Evolutionary conservation across 2,113 vertebrate species (phyloP), one percentile per base, ranked within the genome.

Genomic region (Clupea harengus): DNA sequence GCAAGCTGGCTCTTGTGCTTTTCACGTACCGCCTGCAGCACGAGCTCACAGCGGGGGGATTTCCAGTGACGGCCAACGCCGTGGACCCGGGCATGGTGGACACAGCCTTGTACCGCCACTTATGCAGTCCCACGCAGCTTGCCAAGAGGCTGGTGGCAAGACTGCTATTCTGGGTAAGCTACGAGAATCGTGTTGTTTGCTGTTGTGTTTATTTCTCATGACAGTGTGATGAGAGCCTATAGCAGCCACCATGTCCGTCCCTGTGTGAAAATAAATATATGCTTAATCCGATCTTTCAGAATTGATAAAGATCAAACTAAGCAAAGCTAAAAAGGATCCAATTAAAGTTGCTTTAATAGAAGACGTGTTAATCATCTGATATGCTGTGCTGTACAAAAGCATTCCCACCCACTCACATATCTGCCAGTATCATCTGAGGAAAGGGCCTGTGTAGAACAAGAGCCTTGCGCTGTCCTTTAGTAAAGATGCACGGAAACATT

Each of bases 21-120:
- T 99, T 97, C 90, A 94, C 95, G 64, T 96, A 96, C 91, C 94
- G 88, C 83, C 95, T 98, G 78, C 96, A 98, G 89, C 92, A 92
- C 87, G 93, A 95, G 85, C 93, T 98, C 89, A 90, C 89, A 64
- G 82, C 67, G 15, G 91, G 85, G 78, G 94, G 95, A 81, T 93
- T 93, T 84, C 93, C 93, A 6, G 95, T 98, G 89, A 97, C 94
- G 3, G 95, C 94, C 82, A 97, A 94, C n/a, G 95, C 94, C 3
- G 97, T 95, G 81, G 98, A 99, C 92, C 97, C 98, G 0, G 97
- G 98, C 45, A 95, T 98, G 91, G 97, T 98, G 87, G 88, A 97
- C 88, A 98, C 97, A 0, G 91, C 94, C 25, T 95, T 99, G 80
- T 99, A 97, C 92, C 81, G 87, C 10, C 93, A 97, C 87, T 90